Evolutionary conservation across 1,140 invertebrate species (phyloP).

Genomic region (Bombus superbus): DNA sequence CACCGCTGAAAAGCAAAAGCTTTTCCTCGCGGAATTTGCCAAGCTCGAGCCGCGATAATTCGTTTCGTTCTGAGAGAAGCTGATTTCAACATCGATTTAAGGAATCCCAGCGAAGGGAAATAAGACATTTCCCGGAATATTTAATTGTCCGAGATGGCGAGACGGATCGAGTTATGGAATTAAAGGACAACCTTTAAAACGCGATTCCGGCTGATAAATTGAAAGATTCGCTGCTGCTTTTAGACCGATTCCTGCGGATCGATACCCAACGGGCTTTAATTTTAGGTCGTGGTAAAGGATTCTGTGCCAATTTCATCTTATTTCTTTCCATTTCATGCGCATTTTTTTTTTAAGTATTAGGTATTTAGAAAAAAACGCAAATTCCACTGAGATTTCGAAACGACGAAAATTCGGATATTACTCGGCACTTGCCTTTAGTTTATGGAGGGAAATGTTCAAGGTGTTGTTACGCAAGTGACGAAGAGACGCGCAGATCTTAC

Average conservation of each 20-base stretch:
- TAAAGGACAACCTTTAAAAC: not conserved
- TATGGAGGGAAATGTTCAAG: conserved; percentile 16
- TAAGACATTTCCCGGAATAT: not conserved
- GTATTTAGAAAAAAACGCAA: not conserved
- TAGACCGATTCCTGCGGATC: not conserved
- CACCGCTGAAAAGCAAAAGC: not conserved
- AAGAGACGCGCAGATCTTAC: not conserved
- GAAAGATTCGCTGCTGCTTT: not conserved
- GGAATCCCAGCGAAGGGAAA: not conserved
- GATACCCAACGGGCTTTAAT: not conserved
- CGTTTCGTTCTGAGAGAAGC: not conserved
- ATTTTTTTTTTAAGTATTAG: not conserved
- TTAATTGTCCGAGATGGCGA: conserved; percentile 34
- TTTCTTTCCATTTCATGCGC: not conserved
- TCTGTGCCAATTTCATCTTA: not conserved
- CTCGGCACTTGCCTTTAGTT: not conserved
- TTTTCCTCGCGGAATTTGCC: not conserved
- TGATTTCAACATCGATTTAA: conserved; percentile 25
- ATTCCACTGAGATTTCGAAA: not conserved
- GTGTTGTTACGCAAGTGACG: conserved; percentile 8
- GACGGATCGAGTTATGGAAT: conserved; percentile 26
- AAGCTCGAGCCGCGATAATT: conserved; percentile 29
- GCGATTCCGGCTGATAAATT: conserved; percentile 4
- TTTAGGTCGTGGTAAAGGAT: not conserved
- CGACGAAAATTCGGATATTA: conserved; percentile 9